Base-by-base conservation (phyloP, 1,140 invertebrate genomes). In the Drosophila tristis region DNA sequence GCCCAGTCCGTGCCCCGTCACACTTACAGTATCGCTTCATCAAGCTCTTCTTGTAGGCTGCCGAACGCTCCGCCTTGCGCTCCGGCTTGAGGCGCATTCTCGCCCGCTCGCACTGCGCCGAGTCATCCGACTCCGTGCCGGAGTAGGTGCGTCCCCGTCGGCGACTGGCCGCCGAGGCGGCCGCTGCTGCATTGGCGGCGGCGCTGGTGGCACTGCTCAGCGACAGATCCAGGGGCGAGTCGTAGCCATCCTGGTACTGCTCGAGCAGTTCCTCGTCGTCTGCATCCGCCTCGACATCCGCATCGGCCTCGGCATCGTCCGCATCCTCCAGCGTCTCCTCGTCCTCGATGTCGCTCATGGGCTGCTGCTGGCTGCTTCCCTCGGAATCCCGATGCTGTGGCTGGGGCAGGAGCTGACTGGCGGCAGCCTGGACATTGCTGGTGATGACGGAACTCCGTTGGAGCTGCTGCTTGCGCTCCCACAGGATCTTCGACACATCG, bases 11-110 rank as follows among this genome's bases (percentile, higher is more conserved):
- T 54, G 29, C 29, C 29, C n/a, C 9, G 11, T 39, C 35, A 39
- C 11, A 96, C 96, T 97, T 95, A 97, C 96, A 95, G 93, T 97
- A 97, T 94, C 96, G 94, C 93, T 96, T 96, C 94, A 97, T 97
- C 78, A 97, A 94, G 90, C 95, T 96, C 92, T 97, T 97, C 93
- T 97, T 97, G 93, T 97, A 97, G 20, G 96, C 96, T 89, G 96
- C 96, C 71, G 94, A 93, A 16, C 93, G 92, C 59, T 93, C 93
- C 57, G 93, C 94, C 45, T 71, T 71, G 11, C 67, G 35, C 13
- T 71, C 67, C 90, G 73, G 92, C 92, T 90, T 91, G 23, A 85
- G 62, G 4, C 82, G 92, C 84, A 89, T 84, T 53, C 84, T 73
- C n/a, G 87, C 51, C 39, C 81, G 54, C 45, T 84, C 82, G 62